phyloP scores from a whole-genome alignment of 1,140 invertebrate species.

The Euwallacea similis region DNA sequence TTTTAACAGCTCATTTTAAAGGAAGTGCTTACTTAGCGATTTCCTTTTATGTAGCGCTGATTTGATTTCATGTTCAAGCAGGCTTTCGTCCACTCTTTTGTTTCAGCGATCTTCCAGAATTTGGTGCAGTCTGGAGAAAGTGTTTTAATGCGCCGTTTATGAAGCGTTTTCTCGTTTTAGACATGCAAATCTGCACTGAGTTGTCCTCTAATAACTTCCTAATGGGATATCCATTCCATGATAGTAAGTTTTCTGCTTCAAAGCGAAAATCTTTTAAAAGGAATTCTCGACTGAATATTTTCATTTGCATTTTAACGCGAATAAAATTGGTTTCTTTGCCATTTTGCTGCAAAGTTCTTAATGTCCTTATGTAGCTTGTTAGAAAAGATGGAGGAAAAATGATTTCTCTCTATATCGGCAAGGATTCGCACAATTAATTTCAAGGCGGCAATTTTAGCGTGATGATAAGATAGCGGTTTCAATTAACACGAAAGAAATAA shows the following conservation, averaged over 20 bases:
- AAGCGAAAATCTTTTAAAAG: constrained; percentile 12
- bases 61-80: constrained; percentile 4
- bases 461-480: constrained; percentile 9
- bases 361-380: not conserved
- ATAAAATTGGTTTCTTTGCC: constrained; percentile 4
- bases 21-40: constrained; percentile 11
- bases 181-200: constrained; percentile 3
- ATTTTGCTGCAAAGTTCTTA: not conserved
- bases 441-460: not conserved
- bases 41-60: constrained; percentile 13
- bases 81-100: not conserved
- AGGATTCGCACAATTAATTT: not conserved
- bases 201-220: constrained; percentile 5
- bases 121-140: not conserved
- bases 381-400: not conserved
- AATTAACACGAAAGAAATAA: constrained; percentile 8
- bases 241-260: constrained; percentile 5
- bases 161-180: constrained; percentile 8
- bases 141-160: not conserved
- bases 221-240: constrained; percentile 5
- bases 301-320: constrained; percentile 9
- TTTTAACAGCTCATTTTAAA: constrained; percentile 21
- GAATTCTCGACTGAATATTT: constrained; percentile 7
- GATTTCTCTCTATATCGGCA: not conserved
- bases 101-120: not conserved